Percentiles rank a stretch among this genome's conserved stretches.
phyloP scores from a whole-genome alignment of 2,888 invertebrate species.

The Acronicta leporina region DNA sequence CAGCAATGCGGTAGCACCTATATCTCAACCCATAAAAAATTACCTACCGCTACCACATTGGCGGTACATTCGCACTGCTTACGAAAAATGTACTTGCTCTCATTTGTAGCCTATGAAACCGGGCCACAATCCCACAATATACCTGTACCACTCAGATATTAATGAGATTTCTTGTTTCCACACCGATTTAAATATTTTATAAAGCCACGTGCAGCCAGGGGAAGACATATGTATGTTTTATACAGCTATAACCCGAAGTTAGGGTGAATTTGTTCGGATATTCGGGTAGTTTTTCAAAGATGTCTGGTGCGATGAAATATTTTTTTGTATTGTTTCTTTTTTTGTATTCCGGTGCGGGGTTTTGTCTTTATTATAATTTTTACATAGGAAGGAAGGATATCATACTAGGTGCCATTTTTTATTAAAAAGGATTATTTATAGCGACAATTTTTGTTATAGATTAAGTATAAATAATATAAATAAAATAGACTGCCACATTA shows the following conservation, averaged over 20 bases:
- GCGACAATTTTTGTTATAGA: background rate
- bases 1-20: constrained; percentile 8
- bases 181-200: constrained; percentile 67
- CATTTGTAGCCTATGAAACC: constrained; percentile 33
- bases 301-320: constrained; percentile 42
- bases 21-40: constrained; percentile 32
- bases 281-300: constrained; percentile 53
- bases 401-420: background rate
- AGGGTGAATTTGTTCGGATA: constrained; percentile 58
- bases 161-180: constrained; percentile 65
- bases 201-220: constrained; percentile 60
- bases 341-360: constrained; percentile 5
- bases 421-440: background rate
- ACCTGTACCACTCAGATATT: constrained; percentile 62
- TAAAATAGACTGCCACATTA: too few species aligned
- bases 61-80: constrained; percentile 26
- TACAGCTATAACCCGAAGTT: constrained; percentile 58
- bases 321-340: constrained; percentile 29
- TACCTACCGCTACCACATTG: constrained; percentile 24
- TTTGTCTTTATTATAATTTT: background rate
- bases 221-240: constrained; percentile 63
- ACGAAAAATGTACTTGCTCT: constrained; percentile 22
- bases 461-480: background rate
- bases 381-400: background rate
- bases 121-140: constrained; percentile 41